Conservation (phyloP, 2,113 vertebrate genomes). For the Narcine bancroftii region DNA sequence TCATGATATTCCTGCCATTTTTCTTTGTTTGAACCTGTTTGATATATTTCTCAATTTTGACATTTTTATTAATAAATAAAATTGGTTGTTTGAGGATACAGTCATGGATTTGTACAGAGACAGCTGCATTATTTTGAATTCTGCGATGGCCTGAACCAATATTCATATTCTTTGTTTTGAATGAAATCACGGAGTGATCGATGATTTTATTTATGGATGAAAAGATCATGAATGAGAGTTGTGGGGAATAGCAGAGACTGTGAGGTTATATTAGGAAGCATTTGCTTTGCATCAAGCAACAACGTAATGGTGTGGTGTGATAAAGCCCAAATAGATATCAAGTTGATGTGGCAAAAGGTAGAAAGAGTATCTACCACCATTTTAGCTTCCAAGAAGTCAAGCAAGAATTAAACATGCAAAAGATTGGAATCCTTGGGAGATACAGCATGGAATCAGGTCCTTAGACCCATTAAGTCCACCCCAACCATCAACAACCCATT, state of each 20-base stretch:
- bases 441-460: too few species aligned
- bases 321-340: background rate
- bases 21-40: too few species aligned
- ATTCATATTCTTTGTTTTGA: background rate
- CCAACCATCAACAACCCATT: too few species aligned
- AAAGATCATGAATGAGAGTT: background rate
- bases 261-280: background rate
- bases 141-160: background rate
- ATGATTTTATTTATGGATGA: background rate
- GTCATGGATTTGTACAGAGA: background rate
- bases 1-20: too few species aligned
- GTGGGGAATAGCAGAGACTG: background rate
- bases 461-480: too few species aligned
- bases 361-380: background rate
- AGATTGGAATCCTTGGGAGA: too few species aligned
- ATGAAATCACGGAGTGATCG: background rate
- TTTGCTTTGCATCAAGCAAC: background rate
- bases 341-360: background rate
- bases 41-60: background rate
- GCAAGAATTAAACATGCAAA: background rate
- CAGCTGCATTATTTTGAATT: background rate
- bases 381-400: background rate
- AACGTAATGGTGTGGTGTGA: background rate
- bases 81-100: background rate
- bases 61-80: background rate